Evolutionary conservation across 2,113 vertebrate species (phyloP).

Genomic region (Rhodinocichla rosea): DNA sequence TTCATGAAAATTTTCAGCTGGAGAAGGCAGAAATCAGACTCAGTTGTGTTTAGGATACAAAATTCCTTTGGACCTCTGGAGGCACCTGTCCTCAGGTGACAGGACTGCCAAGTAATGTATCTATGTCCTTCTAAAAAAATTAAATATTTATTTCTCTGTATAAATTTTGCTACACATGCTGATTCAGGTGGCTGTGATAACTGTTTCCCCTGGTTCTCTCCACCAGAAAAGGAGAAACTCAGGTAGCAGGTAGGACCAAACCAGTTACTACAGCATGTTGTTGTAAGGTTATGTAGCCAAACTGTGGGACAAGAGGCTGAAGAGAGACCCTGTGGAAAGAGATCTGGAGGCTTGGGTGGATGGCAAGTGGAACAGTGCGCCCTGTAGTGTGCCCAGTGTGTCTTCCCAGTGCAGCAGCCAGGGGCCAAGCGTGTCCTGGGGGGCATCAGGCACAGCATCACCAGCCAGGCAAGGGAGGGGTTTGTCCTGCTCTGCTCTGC

Average conservation of each 20-base stretch:
- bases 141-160: neutral
- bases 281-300: neutral
- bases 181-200: neutral
- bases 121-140: neutral
- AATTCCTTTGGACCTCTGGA: neutral
- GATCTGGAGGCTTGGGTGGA: neutral
- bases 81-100: neutral
- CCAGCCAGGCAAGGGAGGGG: accelerated
- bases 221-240: neutral
- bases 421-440: accelerated
- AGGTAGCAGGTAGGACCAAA: neutral
- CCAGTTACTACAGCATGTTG: neutral
- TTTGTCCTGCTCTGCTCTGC: neutral
- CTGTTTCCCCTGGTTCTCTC: neutral
- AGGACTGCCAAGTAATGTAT: neutral
- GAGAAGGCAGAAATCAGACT: neutral
- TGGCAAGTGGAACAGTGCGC: neutral
- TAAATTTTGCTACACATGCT: neutral
- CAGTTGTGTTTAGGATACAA: neutral
- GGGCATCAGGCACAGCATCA: accelerated
- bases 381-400: neutral
- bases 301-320: accelerated
- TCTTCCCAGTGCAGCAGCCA: neutral
- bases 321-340: neutral
- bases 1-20: neutral